Percentiles rank a stretch among this genome's conserved stretches.
Conservation (phyloP, 2,888 invertebrate genomes). For the Cremastinae sp. region DNA sequence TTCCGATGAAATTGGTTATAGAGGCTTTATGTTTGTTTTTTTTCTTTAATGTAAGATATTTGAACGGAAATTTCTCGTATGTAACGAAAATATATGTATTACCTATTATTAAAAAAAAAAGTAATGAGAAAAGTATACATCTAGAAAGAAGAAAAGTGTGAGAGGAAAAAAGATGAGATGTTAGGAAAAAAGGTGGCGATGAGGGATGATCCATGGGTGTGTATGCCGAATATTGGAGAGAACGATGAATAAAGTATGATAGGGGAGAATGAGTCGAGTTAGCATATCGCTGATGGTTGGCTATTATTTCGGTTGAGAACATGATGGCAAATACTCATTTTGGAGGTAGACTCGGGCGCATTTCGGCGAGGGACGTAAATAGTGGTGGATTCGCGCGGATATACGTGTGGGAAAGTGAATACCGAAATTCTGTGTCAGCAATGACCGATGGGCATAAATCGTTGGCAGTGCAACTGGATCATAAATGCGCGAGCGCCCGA, state of each 20-base stretch:
- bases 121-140: too few species aligned
- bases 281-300: conserved; percentile 39
- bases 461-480: conserved; percentile 43
- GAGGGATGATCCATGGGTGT: not conserved
- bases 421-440: conserved; percentile 54
- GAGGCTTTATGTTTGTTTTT: too few species aligned
- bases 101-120: too few species aligned
- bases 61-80: too few species aligned
- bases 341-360: conserved; percentile 5
- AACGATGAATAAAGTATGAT: conserved; percentile 1
- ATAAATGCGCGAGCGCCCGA: conserved; percentile 36
- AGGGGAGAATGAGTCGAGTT: conserved; percentile 17
- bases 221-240: not conserved
- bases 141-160: too few species aligned
- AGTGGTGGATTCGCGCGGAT: conserved; percentile 22
- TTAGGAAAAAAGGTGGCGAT: not conserved
- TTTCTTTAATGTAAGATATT: too few species aligned
- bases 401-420: conserved; percentile 20
- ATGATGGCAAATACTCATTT: conserved; percentile 22
- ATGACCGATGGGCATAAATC: conserved; percentile 55
- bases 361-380: not conserved
- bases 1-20: too few species aligned
- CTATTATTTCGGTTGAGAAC: conserved; percentile 34
- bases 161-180: too few species aligned
- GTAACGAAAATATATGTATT: too few species aligned